A percentile compares a stretch with the other conserved stretches of the same genome.
Evolutionary conservation across 2,888 invertebrate genomes (phyloP).

Genomic region (Pseudococcus jackbeardsleyi): DNA sequence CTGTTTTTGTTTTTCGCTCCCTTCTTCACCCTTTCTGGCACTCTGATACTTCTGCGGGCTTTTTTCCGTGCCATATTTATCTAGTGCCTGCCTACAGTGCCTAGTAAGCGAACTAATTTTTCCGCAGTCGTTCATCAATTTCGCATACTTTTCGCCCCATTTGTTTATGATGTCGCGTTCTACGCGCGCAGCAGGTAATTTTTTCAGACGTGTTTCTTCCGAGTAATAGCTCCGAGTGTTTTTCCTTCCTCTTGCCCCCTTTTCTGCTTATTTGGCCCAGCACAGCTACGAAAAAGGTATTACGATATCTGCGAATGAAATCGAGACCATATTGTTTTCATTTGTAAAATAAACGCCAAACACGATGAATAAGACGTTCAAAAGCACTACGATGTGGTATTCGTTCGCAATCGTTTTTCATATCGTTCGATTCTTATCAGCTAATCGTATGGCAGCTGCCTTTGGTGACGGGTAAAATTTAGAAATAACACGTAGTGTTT

Average conservation of each 20-base stretch:
- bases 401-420: background rate
- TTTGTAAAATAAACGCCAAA: too few relatives aligned
- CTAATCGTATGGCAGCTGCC: background rate
- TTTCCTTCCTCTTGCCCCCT: background rate
- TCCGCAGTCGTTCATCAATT: conserved; percentile 10
- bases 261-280: too few relatives aligned
- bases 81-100: background rate
- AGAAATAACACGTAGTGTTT: background rate
- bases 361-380: too few relatives aligned
- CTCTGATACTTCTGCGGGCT: too few relatives aligned
- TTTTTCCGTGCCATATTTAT: background rate
- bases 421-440: background rate
- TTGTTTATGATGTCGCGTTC: background rate
- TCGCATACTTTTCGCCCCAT: conserved; percentile 14
- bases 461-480: background rate
- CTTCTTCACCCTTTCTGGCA: background rate
- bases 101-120: background rate
- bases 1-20: background rate
- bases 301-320: background rate
- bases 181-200: too few relatives aligned
- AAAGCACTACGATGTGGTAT: too few relatives aligned
- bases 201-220: too few relatives aligned
- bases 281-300: background rate
- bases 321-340: background rate
- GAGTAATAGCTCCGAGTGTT: background rate